These are phyloP conservation scores for Cephus cinctus DNA, from an alignment of 1,140 invertebrate species.

Conservation along the genomic window DNA sequence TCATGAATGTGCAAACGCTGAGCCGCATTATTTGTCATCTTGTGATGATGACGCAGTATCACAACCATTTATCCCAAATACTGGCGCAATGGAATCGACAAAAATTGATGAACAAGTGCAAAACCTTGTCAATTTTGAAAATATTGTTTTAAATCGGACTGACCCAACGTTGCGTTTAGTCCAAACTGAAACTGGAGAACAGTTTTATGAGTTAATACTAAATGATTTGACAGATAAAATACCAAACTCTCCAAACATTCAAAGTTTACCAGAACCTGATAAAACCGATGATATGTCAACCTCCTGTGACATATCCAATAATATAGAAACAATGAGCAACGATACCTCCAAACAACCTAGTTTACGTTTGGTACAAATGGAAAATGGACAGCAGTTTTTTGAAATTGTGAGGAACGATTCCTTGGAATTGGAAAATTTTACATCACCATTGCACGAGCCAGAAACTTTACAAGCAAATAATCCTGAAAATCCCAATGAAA, in stretches of 20 bases:
- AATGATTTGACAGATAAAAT: constrained; percentile 26
- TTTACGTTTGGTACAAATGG: neutral
- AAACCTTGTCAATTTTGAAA: no score
- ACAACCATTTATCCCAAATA: no score
- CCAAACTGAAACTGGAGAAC: constrained; percentile 41
- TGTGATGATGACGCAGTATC: no score
- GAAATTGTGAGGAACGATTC: neutral
- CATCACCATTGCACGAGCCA: no score
- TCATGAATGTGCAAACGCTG: no score
- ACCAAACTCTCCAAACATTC: neutral
- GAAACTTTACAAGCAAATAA: no score
- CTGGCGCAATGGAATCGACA: no score
- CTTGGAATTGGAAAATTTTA: no score
- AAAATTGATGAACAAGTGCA: no score
- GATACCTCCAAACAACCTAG: neutral
- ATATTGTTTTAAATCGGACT: constrained; percentile 18
- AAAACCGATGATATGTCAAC: constrained; percentile 9
- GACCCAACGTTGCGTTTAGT: constrained; percentile 36
- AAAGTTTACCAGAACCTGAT: neutral
- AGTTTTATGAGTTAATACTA: constrained; percentile 45
- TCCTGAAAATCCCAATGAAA: no score
- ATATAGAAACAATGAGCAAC: constrained; percentile 8
- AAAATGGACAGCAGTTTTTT: constrained; percentile 1
- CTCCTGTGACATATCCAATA: constrained; percentile 13
- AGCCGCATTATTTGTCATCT: no score